Evolutionary conservation across 2,797 vertebrate species (phyloP), one percentile per base, ranked within the genome.

Genomic region (Stomatorhinus walkeri): DNA sequence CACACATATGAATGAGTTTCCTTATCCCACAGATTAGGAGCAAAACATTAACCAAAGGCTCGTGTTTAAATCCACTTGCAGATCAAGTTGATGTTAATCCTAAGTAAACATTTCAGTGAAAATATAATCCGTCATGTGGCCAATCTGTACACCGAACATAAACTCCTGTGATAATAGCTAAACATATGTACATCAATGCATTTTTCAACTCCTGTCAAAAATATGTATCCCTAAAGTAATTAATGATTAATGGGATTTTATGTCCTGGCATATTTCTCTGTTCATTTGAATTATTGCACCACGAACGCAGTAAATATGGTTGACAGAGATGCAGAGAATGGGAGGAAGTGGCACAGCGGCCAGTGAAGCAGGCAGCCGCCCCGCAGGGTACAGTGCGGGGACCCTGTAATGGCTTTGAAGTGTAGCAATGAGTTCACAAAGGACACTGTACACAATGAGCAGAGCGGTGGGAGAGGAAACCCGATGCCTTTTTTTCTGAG

Each of bases 361-460:
- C 36, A 6, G 72, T 79, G 36, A 43, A 9, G 36, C 22, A 51
- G 81, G 8, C 81, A 49, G 46, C 43, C 9, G n/a, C 4, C 43
- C 81, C 19, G 28, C 51, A 43, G 85, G 28, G 51, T 56, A 59
- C 28, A 87, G 85, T n/a, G 36, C n/a, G 5, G 46, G n/a, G 76
- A 14, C 79, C 51, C 9, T 19, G 64, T 72, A 22, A 84, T 48
- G 22, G 81, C 88, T 61, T 36, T 61, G 56, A 51, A 81, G 56
- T 64, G 54, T 85, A 40, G 85, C 46, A 68, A 32, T 52, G 46
- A 36, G 61, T 43, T 6, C 84, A 89, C 56, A 72, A 40, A 61
- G 52, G 86, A 86, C 56, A 87, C 83, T 86, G 84, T 86, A 68
- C 56, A 68, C 61, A 43, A 72, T 89, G 56, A 86, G 43, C 81